Evolutionary conservation across 1,140 invertebrate species (phyloP), one percentile per base, ranked within the genome.

Genomic region (Apis laboriosa): DNA sequence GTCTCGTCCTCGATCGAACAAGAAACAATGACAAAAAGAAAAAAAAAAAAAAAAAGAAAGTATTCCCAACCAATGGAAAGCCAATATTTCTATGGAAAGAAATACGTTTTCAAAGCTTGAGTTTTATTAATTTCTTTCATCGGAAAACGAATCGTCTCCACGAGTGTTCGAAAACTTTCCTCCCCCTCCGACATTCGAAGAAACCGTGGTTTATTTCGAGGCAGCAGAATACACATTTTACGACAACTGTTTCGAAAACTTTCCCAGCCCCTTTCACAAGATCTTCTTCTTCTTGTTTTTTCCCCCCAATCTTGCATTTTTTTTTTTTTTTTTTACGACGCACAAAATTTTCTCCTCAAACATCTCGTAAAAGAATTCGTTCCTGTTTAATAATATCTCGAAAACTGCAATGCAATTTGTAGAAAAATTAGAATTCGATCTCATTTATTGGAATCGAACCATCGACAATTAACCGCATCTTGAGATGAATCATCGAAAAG

Each of bases 71-170:
- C 13, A 7, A n/a, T 49, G 17, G 56, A 60, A 61, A 49, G 21
- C 21, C 21, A 12, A 60, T 43, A 15, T 21, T 60, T 60, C 21
- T 12, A 49, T 15, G 28, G 34, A 11, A 70, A 43, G 34, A 43
- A 43, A 43, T 43, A 74, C n/a, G 56, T 74, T 24, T 60, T 60
- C 56, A 49, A 74, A 74, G 56, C 56, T 60, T 4, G 21, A 74
- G 34, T 34, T 74, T 60, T 24, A 60, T 34, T 74, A 61, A 74
- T 74, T 74, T 61, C 56, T 49, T 49, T 43, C 34, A 74, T 21
- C 34, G 56, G 21, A 28, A 28, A 28, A 28, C 28, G 34, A 34
- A 2, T 34, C 34, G 13, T 60, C 24, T 43, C 56, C 72, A 49
- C 9, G 72, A 74, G 56, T 74, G 60, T 74, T 56, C 5, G 24